Conservation (phyloP, 2,888 invertebrate genomes). For the Zhuqinia jingwanae region DNA sequence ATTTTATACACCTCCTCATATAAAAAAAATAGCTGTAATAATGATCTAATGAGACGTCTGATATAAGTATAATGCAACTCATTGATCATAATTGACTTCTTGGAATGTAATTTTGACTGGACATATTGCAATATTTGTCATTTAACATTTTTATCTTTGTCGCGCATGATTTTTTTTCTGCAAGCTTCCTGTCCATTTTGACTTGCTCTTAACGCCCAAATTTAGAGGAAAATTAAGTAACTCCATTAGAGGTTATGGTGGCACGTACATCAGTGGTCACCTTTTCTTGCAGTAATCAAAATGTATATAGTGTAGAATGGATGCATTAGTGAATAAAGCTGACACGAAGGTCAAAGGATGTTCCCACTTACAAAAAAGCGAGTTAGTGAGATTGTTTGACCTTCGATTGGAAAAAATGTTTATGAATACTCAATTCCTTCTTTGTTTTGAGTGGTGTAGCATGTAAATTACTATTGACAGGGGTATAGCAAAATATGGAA, state of each 20-base stretch:
- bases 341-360: slow-evolving; percentile 42
- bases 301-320: not conserved
- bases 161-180: not conserved
- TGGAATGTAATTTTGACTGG: not conserved
- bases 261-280: not conserved
- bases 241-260: too few species aligned
- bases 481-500: slow-evolving; percentile 28
- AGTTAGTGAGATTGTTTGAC: slow-evolving; percentile 11
- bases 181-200: not conserved
- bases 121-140: not conserved
- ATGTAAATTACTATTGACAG: slow-evolving; percentile 34
- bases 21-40: too few species aligned
- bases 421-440: slow-evolving; percentile 42
- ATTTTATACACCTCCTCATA: too few species aligned
- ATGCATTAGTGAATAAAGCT: slow-evolving; percentile 2
- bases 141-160: not conserved
- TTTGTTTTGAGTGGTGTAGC: slow-evolving; percentile 14
- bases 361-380: slow-evolving; percentile 23
- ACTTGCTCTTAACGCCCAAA: too few species aligned
- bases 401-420: slow-evolving; percentile 31
- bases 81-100: too few species aligned
- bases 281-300: not conserved
- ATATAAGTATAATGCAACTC: too few species aligned
- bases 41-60: too few species aligned
- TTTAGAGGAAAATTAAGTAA: too few species aligned